Evolutionary conservation across 2,797 vertebrate species (phyloP), one percentile per base, ranked within the genome.

Genomic region (Eleutherodactylus coqui): DNA sequence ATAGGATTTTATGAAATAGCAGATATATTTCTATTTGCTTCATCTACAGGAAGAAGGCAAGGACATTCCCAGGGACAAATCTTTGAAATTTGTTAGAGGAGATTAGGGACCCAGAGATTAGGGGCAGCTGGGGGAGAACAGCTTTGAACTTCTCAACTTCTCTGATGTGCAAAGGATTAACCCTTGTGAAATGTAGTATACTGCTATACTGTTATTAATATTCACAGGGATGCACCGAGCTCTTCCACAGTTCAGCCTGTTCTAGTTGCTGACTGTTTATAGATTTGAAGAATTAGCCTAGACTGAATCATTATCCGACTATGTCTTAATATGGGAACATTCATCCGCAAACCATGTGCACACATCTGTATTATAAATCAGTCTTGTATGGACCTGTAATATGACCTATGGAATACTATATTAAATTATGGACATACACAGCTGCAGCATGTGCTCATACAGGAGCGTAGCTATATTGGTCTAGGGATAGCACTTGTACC

Each of bases 61-160:
- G 67, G 67, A 70, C 67, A 70, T 70, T 70, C 19, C 64, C 67
- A 41, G 67, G 34, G 67, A 41, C 67, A 13, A 38, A n/a, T 41
- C 67, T 70, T 41, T 41, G 36, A 41, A 41, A 41, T 41, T 10
- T 70, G 4, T n/a, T 41, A 0, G 21, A 70, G 67, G 34, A 36
- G 67, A 70, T 70, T 55, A 55, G 53, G 53, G 53, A 24, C 47
- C 19, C 53, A 21, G 53, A 55, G 53, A 55, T 55, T 70, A 70
- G 36, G 36, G 36, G 36, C 67, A 11, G 19, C 64, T 8, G 17
- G 34, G 64, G 64, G 32, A 19, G 32, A 21, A 21, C 64, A 2
- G 64, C 67, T 70, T 41, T 70, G 34, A 70, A 70, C 67, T 70
- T 41, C 67, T 70, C 36, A 11, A 13, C 9, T 64, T 41, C 67